Base-by-base conservation (phyloP, 2,113 vertebrate genomes). In the Melospiza melodia region DNA sequence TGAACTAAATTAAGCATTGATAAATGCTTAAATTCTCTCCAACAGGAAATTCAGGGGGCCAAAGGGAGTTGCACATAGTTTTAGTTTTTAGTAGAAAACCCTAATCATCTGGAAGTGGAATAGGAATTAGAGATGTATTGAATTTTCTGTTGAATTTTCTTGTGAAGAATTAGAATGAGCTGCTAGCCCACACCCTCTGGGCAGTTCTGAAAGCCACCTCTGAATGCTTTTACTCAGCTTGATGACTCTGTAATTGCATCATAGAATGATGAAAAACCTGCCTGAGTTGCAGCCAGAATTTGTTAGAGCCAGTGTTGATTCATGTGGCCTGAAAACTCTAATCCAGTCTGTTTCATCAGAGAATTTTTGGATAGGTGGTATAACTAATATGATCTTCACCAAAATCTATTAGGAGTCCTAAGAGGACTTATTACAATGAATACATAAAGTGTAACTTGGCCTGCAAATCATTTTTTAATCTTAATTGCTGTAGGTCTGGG, bases 401-500 rank as follows among this genome's bases (percentile, higher is more conserved):
- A n/a, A 66, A 81, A 28, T n/a, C 49, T 69, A 0, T 23, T 12
- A 24, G 46, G 43, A 74, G 33, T 69, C 48, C 75, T 48, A 13
- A 82, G 35, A 62, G 46, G 39, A 10, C 15, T 73, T 58, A 41
- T 41, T 72, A 8, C 2, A 5, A 41, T 75, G 41, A 72, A 65
- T 37, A 37, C 43, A 13, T 20, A 30, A 52, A 57, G 18, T 61
- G 17, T 79, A 52, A 77, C 43, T 82, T 76, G 18, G 20, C 83
- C 18, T 76, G 59, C 72, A 55, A 86, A 48, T 85, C 0, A 0
- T 28, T 55, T 41, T 28, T 83, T 94, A n/a, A 15, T 93, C 13
- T 57, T 92, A 12, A 49, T 52, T 95, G 28, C 69, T 88, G 20
- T 90, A 99, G 99, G 99, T 99, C 63, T 99, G 99, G 99, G 99